phyloP scores from a whole-genome alignment of 1,140 invertebrate species.

The Geopemphigus sp. region DNA sequence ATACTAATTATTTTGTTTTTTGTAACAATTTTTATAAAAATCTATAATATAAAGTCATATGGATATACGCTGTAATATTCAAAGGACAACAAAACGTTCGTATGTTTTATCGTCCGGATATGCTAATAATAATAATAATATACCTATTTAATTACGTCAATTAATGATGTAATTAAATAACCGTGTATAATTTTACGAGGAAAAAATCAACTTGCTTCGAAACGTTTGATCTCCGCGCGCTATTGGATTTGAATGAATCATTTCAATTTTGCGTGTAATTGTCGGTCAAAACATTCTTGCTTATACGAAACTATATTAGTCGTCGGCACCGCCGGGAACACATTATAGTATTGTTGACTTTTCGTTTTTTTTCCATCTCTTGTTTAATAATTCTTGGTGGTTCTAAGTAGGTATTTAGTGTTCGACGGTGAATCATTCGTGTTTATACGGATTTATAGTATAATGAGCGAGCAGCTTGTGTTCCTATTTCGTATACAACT shows the following conservation, averaged over 20 bases:
- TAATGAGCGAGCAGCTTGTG: slow-evolving; percentile 11
- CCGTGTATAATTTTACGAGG: no score
- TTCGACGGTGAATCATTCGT: neutral
- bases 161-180: no score
- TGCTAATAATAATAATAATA: neutral
- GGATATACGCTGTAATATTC: neutral
- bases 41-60: no score
- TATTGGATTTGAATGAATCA: neutral
- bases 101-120: neutral
- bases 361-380: neutral
- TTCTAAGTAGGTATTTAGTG: neutral
- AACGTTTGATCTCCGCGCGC: neutral
- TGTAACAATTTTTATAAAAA: neutral
- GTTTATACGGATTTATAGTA: neutral
- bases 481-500: neutral
- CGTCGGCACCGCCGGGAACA: neutral
- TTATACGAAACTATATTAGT: neutral
- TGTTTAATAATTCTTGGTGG: no score
- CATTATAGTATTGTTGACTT: neutral
- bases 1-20: neutral
- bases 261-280: neutral
- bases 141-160: no score
- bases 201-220: no score
- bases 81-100: neutral
- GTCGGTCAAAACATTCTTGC: neutral